Evolutionary conservation across 30 jellyfish, hydroid and myxozoan genomes (phyloP).

Genomic region (Aurelia sp.): DNA sequence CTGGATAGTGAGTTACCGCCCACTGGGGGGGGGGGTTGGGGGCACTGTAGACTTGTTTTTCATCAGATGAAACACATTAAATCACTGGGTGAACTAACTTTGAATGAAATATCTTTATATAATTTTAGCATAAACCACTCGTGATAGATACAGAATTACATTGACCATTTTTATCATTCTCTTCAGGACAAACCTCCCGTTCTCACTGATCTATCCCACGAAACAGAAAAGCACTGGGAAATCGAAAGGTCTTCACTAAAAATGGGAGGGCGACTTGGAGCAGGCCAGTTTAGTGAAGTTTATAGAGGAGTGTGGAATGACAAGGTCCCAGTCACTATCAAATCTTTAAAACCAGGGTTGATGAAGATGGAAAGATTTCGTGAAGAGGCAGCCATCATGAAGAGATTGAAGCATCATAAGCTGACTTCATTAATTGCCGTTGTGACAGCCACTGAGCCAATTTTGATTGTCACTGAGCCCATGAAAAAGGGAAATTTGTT

Average conservation of each 20-base stretch:
- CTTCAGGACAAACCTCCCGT: slow-evolving; percentile 52
- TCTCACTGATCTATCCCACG: slow-evolving; percentile 85
- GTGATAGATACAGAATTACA: too few relatives aligned
- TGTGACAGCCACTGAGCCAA: slow-evolving; percentile 87
- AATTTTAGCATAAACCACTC: too few relatives aligned
- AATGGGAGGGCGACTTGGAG: slow-evolving; percentile 37
- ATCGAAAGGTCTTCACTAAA: slow-evolving; percentile 76
- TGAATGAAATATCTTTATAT: too few relatives aligned
- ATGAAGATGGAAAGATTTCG: slow-evolving; percentile 90
- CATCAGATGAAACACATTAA: too few relatives aligned
- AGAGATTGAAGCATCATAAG: slow-evolving; percentile 83
- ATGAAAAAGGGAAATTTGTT: slow-evolving; percentile 94
- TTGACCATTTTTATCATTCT: too few relatives aligned
- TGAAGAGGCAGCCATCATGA: slow-evolving; percentile 93
- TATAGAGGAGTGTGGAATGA: slow-evolving; percentile 89
- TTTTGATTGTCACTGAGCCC: slow-evolving; percentile 90
- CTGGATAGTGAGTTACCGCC: too few relatives aligned
- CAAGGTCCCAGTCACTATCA: slow-evolving; percentile 92
- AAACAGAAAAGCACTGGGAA: slow-evolving; percentile 96
- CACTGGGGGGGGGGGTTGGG: too few relatives aligned
- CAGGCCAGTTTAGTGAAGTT: slow-evolving; percentile 98
- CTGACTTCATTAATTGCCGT: slow-evolving; percentile 90
- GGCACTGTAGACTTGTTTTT: too few relatives aligned
- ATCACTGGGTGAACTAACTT: too few relatives aligned
- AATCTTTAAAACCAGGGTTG: slow-evolving; percentile 89